These are phyloP conservation scores for Gouania willdenowi DNA, from an alignment of 2,797 vertebrate genomes.

Conservation along the genomic window DNA sequence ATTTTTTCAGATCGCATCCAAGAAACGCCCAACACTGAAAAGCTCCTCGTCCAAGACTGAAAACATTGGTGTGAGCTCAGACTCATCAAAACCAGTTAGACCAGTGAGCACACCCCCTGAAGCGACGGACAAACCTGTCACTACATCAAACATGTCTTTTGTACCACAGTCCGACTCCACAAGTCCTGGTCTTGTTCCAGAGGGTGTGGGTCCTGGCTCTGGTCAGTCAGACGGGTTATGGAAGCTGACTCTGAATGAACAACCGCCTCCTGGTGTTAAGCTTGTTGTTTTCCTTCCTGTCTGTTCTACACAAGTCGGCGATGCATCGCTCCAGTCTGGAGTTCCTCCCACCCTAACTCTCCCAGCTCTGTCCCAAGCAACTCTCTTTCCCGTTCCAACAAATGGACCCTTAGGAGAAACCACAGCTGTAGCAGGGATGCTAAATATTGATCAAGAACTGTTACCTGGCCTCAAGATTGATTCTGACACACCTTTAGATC, in stretches of 20 bases:
- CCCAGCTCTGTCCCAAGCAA: slow-evolving; percentile 2
- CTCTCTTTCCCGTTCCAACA: background rate
- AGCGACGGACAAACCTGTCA: background rate
- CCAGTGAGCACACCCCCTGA: background rate
- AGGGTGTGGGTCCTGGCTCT: background rate
- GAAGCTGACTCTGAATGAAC: slow-evolving; percentile 63
- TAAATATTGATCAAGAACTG: slow-evolving; percentile 12
- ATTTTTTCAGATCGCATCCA: slow-evolving; percentile 35
- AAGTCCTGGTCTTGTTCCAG: background rate
- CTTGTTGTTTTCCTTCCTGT: slow-evolving; percentile 67
- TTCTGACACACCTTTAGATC: slow-evolving; percentile 49
- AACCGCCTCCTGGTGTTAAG: slow-evolving; percentile 48
- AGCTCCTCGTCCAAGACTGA: background rate
- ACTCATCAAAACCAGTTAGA: background rate
- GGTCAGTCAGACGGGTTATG: slow-evolving; percentile 35
- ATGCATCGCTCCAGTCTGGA: slow-evolving; percentile 10
- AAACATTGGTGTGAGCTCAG: background rate
- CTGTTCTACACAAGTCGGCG: slow-evolving; percentile 7
- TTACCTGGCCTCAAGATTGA: background rate
- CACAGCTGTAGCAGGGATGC: background rate
- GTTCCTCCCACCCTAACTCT: background rate
- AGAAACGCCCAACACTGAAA: slow-evolving; percentile 32
- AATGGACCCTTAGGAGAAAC: background rate
- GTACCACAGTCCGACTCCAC: background rate
- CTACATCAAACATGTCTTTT: background rate